Base-by-base conservation (phyloP, 1,140 invertebrate genomes). In the Drosophila biarmipes region DNA sequence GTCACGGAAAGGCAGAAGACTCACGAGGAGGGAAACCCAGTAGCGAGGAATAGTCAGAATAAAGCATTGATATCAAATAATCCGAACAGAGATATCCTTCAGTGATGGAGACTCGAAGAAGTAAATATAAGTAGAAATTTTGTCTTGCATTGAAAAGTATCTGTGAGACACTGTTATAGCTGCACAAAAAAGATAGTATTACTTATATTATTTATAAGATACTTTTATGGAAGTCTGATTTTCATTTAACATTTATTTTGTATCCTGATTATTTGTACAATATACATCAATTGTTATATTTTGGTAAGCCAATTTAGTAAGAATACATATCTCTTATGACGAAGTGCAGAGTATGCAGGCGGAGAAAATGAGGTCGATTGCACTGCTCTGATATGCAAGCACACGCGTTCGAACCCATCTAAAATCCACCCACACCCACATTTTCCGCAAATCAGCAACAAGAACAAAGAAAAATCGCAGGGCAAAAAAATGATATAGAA, bases 331-430 rank as follows among this genome's bases (percentile, higher is more conserved):
- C 5, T 4, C 8, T 17, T 11, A 42, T 8, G 15, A 8, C 7
- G 7, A 15, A 40, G 8, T 17, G n/a, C 6, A 8, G 38, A 2
- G 38, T 24, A 45, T 21, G 6, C 21, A 27, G n/a, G 14, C 43
- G 4, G 40, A 24, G 17, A 29, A 29, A 46, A 48, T 6, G 24
- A 48, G 45, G 45, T 48, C 45, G 24, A 48, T 48, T n/a, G 45
- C 45, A 27, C 11, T 48, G 45, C 19, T 14, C 12, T 40, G 73
- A 81, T 81, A 81, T 81, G 79, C 76, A 79, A 81, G 79, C 78
- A 82, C 78, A 78, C 67, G 67, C 78, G 35, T 56, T 58, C n/a
- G 21, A 37, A 40, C n/a, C 40, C 27, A 4, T 6, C 35, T 8
- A 8, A 49, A 15, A 8, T 10, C 45, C 10, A 10, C 14, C 14